These are phyloP conservation scores for Drosophila picticornis DNA, from an alignment of 2,888 invertebrate genomes.

Conservation along the genomic window DNA sequence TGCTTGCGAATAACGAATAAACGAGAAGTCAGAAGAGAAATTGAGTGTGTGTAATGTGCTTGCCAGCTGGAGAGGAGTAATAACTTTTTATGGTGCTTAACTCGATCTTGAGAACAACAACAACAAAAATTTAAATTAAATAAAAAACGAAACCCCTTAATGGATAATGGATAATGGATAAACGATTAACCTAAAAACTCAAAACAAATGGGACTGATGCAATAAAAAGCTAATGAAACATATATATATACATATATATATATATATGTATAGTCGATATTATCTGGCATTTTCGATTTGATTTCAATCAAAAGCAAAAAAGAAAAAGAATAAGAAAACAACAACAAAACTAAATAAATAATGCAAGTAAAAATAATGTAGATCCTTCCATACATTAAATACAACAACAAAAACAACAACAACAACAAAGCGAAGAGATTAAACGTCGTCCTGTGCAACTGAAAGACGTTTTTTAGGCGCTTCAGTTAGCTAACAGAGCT, in stretches of 20 bases:
- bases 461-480: slow-evolving; percentile 2
- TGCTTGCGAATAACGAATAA: slow-evolving; percentile 16
- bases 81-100: slow-evolving; percentile 69
- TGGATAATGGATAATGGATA: slow-evolving; percentile 38
- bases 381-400: slow-evolving; percentile 51
- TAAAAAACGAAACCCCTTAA: slow-evolving; percentile 11
- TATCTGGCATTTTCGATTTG: slow-evolving; percentile 53
- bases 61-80: slow-evolving; percentile 57
- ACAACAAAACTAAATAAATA: slow-evolving; percentile 1
- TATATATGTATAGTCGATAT: slow-evolving; percentile 43
- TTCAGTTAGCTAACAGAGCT: slow-evolving; percentile 25
- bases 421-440: slow-evolving; percentile 13
- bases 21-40: slow-evolving; percentile 11
- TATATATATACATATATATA: slow-evolving; percentile 25
- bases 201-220: slow-evolving; percentile 78
- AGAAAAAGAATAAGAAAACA: not conserved
- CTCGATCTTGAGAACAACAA: slow-evolving; percentile 68
- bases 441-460: slow-evolving; percentile 42
- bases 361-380: slow-evolving; percentile 33
- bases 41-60: slow-evolving; percentile 27
- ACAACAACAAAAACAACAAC: slow-evolving; percentile 9
- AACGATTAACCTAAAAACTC: slow-evolving; percentile 64
- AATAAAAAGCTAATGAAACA: slow-evolving; percentile 61
- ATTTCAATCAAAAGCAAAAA: slow-evolving; percentile 31
- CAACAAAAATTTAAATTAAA: slow-evolving; percentile 6